Conservation (phyloP, 2,113 vertebrate species). For the Gymnobelideus leadbeateri region DNA sequence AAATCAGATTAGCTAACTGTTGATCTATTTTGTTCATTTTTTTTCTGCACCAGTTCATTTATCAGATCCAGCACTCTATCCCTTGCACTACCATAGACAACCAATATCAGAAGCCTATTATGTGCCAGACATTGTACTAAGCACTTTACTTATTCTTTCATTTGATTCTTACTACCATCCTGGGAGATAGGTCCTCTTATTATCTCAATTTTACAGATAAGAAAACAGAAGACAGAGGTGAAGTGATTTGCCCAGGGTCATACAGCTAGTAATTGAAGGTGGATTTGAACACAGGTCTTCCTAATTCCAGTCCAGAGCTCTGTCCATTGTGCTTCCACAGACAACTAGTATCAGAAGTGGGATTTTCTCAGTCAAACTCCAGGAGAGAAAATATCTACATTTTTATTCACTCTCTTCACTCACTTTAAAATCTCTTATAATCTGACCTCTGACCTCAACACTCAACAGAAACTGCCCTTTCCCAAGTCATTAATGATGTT, state of each 20-base stretch:
- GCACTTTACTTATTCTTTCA: background rate
- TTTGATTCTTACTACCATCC: background rate
- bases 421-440: background rate
- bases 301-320: background rate
- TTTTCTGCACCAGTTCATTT: background rate
- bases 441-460: background rate
- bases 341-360: too few relatives aligned
- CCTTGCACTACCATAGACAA: too few relatives aligned
- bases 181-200: background rate
- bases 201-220: slow-evolving; percentile 20
- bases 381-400: too few relatives aligned
- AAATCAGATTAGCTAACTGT: background rate
- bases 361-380: too few relatives aligned
- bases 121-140: background rate
- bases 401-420: background rate
- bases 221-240: background rate
- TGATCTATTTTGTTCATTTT: background rate
- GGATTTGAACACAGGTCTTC: slow-evolving; percentile 13
- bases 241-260: background rate
- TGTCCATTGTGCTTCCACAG: too few relatives aligned
- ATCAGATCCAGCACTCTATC: background rate
- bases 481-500: background rate
- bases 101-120: background rate
- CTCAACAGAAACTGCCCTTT: background rate
- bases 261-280: background rate